Conservation (phyloP, 2,113 vertebrate genomes). For the Peromyscus polionotus region DNA sequence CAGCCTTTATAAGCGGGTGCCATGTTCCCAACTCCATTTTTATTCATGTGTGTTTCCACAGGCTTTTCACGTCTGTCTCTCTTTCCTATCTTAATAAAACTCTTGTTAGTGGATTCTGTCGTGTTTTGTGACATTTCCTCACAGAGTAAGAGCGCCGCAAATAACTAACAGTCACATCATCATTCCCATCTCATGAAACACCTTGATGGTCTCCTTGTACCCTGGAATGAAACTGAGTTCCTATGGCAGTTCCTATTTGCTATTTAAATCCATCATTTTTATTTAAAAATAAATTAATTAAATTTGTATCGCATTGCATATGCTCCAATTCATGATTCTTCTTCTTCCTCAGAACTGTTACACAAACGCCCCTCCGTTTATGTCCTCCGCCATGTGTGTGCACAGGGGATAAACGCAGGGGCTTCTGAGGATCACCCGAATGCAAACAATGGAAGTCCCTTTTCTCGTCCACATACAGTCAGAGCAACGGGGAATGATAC, state of each 20-base stretch:
- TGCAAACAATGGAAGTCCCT: not conserved
- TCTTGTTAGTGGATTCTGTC: no score
- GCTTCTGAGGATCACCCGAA: not conserved
- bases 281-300: conserved; percentile 1
- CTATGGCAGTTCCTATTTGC: not conserved
- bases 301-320: not conserved
- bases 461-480: not conserved
- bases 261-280: conserved; percentile 38
- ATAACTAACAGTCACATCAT: no score
- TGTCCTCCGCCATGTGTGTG: not conserved
- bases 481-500: not conserved
- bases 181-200: not conserved
- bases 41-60: no score
- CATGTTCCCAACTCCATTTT: no score
- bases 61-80: no score
- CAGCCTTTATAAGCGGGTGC: no score
- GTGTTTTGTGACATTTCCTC: no score
- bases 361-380: not conserved
- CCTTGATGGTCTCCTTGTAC: not conserved
- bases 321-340: not conserved
- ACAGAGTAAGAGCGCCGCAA: no score
- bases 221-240: not conserved
- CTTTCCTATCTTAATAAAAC: no score
- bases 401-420: not conserved
- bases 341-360: conserved; percentile 11